Percentiles rank a stretch among this genome's conserved stretches.
These are phyloP conservation scores for Sciurus niger DNA, from an alignment of 2,113 vertebrate species.

Conservation along the genomic window DNA sequence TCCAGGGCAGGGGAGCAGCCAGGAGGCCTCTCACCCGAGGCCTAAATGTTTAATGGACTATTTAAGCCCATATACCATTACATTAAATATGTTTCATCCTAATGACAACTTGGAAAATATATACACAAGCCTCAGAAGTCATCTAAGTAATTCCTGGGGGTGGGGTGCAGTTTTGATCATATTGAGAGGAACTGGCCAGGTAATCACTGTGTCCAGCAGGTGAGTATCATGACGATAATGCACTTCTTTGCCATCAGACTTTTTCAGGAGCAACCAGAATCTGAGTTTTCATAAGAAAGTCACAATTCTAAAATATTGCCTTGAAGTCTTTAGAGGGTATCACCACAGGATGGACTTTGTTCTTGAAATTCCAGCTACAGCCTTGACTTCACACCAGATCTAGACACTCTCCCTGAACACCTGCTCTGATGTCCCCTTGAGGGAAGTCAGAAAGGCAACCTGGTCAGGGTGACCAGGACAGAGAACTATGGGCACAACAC, in stretches of 20 bases:
- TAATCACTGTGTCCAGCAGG: background rate
- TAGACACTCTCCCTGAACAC: background rate
- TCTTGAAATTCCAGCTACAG: background rate
- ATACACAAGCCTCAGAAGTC: background rate
- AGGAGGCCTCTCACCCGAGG: background rate
- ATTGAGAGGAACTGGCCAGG: background rate
- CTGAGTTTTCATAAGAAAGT: background rate
- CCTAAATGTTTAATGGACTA: background rate
- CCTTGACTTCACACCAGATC: background rate
- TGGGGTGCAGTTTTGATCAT: background rate
- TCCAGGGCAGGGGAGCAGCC: background rate
- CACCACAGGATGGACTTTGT: background rate
- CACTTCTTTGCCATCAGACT: background rate
- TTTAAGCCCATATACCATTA: background rate
- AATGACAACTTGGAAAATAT: background rate
- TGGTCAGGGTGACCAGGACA: background rate
- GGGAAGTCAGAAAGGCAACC: background rate
- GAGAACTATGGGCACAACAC: background rate
- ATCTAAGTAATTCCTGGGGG: background rate
- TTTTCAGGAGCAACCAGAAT: background rate
- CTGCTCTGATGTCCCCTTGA: background rate
- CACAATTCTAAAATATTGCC: background rate
- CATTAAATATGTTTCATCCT: background rate
- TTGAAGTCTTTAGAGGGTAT: background rate
- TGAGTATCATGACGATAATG: background rate